phyloP scores from a whole-genome alignment of 2,888 invertebrate species.

The Ichneumoninae sp. region DNA sequence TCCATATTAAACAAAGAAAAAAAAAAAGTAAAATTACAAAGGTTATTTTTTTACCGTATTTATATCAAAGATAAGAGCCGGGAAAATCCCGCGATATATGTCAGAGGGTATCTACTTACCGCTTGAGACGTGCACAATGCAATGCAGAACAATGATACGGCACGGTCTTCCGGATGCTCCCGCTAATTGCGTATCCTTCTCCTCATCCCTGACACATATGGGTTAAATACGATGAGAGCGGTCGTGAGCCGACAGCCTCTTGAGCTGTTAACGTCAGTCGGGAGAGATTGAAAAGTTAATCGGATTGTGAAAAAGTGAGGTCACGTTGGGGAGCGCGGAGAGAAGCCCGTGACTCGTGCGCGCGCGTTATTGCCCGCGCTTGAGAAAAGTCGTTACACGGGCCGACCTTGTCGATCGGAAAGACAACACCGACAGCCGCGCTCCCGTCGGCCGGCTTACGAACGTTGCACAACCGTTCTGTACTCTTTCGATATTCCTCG shows the following conservation, averaged over 20 bases:
- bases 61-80: not conserved
- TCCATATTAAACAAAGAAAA: no score
- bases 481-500: not conserved
- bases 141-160: conserved; percentile 23
- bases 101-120: not conserved
- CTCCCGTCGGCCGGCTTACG: not conserved
- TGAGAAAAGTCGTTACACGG: not conserved
- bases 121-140: not conserved
- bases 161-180: conserved; percentile 26
- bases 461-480: not conserved
- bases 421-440: conserved; percentile 9
- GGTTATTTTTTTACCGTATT: not conserved
- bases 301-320: conserved; percentile 34
- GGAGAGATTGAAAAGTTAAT: conserved; percentile 19
- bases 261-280: not conserved
- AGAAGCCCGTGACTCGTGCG: not conserved
- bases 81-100: not conserved
- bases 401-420: conserved; percentile 13
- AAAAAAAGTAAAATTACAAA: no score
- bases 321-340: not conserved
- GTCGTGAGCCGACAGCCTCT: not conserved
- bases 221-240: not conserved
- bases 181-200: conserved; percentile 3
- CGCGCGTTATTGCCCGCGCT: not conserved
- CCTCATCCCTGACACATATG: not conserved